phyloP scores from a whole-genome alignment of 2,797 vertebrate genomes.

The Halcyon badia region DNA sequence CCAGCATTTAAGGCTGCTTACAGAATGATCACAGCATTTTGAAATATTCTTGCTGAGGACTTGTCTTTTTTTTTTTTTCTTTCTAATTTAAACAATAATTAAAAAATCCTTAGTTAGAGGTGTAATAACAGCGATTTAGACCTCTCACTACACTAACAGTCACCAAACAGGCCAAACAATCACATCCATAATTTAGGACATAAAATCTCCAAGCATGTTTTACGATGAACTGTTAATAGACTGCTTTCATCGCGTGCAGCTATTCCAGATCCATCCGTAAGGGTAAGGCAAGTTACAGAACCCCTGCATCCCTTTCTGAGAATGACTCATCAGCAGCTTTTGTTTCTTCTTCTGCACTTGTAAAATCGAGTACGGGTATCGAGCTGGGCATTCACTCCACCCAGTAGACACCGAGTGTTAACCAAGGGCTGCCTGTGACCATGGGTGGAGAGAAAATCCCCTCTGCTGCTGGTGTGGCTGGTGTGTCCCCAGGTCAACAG shows the following conservation, averaged over 20 bases:
- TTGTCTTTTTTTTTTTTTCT: not conserved
- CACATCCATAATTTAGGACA: slow-evolving; percentile 1
- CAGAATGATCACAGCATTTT: not conserved
- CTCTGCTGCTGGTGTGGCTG: not conserved
- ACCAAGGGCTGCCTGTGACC: not conserved
- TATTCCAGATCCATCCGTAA: not conserved
- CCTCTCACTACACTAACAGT: not conserved
- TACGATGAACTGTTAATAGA: not conserved
- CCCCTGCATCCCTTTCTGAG: not conserved
- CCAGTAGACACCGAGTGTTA: too few relatives aligned
- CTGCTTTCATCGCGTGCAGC: not conserved
- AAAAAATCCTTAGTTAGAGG: not conserved
- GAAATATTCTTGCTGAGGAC: not conserved
- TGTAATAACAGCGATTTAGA: not conserved
- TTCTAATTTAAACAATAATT: not conserved
- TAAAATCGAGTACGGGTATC: not conserved
- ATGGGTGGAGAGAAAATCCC: not conserved
- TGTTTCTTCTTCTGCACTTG: not conserved
- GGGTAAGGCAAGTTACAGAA: not conserved
- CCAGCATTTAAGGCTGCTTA: not conserved
- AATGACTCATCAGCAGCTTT: not conserved
- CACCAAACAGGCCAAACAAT: not conserved
- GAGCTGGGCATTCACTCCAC: not conserved
- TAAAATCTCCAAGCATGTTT: slow-evolving; percentile 9
- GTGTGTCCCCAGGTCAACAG: not conserved